These are phyloP conservation scores for Drosophila sturtevanti DNA, from an alignment of 1,140 invertebrate species.

Conservation along the genomic window DNA sequence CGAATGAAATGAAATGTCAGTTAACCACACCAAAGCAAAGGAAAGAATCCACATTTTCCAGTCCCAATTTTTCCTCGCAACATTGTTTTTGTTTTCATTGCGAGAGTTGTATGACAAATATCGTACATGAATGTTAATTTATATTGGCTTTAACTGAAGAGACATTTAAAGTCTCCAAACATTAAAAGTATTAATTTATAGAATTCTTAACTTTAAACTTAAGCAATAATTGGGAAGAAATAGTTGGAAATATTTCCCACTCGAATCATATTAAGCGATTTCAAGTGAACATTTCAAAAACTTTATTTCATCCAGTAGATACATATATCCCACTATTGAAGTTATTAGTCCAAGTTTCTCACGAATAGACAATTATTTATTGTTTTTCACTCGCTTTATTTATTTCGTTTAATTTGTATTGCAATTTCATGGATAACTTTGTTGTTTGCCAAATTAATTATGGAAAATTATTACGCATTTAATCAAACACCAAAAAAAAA, in stretches of 20 bases:
- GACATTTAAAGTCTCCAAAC: not conserved
- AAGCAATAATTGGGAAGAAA: no score
- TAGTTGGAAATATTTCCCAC: no score
- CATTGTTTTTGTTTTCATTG: not conserved
- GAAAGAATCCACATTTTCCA: not conserved
- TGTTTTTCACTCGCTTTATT: not conserved
- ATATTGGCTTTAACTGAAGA: not conserved
- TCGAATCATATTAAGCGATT: no score
- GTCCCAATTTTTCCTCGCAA: not conserved
- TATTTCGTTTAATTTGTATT: not conserved
- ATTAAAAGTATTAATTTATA: not conserved
- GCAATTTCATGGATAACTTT: not conserved
- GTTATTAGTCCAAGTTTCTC: no score
- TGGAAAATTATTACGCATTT: not conserved
- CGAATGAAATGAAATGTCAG: not conserved
- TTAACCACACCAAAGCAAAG: not conserved
- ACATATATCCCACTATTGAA: no score
- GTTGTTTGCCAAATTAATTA: not conserved
- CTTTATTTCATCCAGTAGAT: no score
- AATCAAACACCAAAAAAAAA: conserved; percentile 5
- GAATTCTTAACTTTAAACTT: no score
- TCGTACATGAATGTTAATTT: not conserved
- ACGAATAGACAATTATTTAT: no score
- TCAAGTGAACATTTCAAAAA: no score
- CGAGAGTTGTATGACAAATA: not conserved